Evolutionary conservation across 2,113 vertebrate species (phyloP).

Genomic region (Marcusenius ussheri): DNA sequence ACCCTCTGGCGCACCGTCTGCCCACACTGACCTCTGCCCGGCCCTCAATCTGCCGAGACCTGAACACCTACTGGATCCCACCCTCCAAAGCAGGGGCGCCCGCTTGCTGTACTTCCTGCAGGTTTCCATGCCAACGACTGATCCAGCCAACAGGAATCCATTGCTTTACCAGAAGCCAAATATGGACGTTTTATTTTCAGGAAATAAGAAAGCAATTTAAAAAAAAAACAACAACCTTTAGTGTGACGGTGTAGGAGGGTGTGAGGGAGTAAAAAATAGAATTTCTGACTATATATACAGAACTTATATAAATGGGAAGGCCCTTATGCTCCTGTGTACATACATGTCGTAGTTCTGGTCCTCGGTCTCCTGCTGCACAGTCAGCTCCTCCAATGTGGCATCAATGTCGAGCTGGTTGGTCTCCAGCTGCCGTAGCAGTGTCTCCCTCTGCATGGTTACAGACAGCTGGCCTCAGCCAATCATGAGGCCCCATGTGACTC

Average conservation of each 20-base stretch:
- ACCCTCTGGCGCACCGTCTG: background rate
- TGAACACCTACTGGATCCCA: background rate
- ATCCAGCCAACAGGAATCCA: background rate
- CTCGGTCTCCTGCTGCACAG: conserved; percentile 76
- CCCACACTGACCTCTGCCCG: background rate
- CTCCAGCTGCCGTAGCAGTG: conserved; percentile 74
- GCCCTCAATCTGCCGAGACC: background rate
- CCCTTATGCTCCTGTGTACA: background rate
- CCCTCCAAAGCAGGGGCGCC: background rate
- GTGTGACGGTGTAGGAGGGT: background rate
- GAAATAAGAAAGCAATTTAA: background rate
- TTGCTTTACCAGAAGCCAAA: background rate
- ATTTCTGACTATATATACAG: background rate
- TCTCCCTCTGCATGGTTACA: conserved; percentile 64
- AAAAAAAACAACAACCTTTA: background rate
- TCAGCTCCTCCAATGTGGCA: conserved; percentile 75
- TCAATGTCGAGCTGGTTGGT: conserved; percentile 81
- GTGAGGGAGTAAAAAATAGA: background rate
- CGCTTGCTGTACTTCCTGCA: background rate
- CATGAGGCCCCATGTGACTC: background rate
- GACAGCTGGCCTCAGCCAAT: background rate
- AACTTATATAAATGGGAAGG: background rate
- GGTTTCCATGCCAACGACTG: background rate
- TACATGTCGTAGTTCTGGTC: conserved; percentile 82
- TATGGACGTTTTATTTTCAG: background rate